phyloP scores from a whole-genome alignment of 2,888 invertebrate genomes.

The Pristionchus exspectatus region DNA sequence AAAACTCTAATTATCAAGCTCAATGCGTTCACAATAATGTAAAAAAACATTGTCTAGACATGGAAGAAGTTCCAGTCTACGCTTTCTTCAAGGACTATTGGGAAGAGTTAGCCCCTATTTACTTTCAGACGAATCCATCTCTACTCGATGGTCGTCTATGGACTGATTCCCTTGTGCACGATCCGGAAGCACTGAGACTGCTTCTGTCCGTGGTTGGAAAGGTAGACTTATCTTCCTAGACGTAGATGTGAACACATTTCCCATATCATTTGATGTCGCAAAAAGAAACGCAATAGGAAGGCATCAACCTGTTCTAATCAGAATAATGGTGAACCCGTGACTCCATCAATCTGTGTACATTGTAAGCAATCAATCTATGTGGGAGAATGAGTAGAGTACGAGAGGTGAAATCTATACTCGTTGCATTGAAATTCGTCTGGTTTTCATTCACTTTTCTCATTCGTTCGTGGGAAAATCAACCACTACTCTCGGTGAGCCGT shows the following conservation, averaged over 20 bases:
- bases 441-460: slow-evolving; percentile 23
- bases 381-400: background rate
- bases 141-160: slow-evolving; percentile 77
- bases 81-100: background rate
- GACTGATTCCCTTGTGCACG: slow-evolving; percentile 82
- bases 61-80: background rate
- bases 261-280: no score
- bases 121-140: slow-evolving; percentile 46
- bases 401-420: background rate
- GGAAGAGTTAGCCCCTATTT: background rate
- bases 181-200: slow-evolving; percentile 80
- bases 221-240: slow-evolving; percentile 72
- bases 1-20: background rate
- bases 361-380: background rate
- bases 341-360: background rate
- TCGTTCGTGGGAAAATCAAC: background rate
- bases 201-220: slow-evolving; percentile 81
- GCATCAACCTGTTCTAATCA: no score
- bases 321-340: no score
- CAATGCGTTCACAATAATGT: background rate
- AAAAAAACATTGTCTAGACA: background rate
- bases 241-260: no score
- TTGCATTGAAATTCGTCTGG: background rate
- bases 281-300: no score
- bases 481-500: background rate